phyloP scores from a whole-genome alignment of 2,113 vertebrate species.

The Fregetta grallaria region DNA sequence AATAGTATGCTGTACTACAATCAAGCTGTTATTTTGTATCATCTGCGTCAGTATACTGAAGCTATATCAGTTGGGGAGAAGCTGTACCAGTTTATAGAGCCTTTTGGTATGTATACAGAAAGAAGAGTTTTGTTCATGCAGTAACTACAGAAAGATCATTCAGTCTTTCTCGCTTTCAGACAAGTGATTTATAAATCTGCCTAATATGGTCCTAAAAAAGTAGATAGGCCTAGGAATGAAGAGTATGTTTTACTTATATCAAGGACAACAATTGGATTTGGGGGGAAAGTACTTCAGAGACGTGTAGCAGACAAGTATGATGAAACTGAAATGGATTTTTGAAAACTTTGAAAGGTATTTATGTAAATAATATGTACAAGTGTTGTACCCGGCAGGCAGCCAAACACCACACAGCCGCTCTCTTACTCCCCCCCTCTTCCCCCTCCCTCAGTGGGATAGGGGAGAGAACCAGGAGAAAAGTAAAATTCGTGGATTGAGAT shows the following conservation, averaged over 20 bases:
- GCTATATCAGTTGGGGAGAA: constrained; percentile 94
- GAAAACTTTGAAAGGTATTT: not conserved
- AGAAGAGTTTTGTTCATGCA: not conserved
- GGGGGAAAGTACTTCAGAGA: not conserved
- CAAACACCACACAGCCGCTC: no score
- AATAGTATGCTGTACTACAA: constrained; percentile 97
- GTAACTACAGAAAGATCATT: not conserved
- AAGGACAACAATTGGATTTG: not conserved
- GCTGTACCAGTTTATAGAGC: constrained; percentile 97
- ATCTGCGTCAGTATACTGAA: constrained; percentile 92
- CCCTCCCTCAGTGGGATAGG: no score
- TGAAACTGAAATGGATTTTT: not conserved
- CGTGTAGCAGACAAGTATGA: not conserved
- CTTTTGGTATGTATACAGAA: constrained; percentile 86
- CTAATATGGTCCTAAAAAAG: not conserved
- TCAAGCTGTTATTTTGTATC: constrained; percentile 93
- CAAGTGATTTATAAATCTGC: not conserved
- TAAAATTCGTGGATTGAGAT: no score
- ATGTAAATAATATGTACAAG: not conserved
- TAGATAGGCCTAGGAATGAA: not conserved
- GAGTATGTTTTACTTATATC: not conserved
- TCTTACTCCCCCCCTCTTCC: no score
- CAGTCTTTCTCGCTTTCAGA: not conserved
- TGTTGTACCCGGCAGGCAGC: no score
- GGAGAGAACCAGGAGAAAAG: no score